These are phyloP conservation scores for Sinocyclocheilus maitianheensis DNA, from an alignment of 2,113 vertebrate genomes.

Conservation along the genomic window DNA sequence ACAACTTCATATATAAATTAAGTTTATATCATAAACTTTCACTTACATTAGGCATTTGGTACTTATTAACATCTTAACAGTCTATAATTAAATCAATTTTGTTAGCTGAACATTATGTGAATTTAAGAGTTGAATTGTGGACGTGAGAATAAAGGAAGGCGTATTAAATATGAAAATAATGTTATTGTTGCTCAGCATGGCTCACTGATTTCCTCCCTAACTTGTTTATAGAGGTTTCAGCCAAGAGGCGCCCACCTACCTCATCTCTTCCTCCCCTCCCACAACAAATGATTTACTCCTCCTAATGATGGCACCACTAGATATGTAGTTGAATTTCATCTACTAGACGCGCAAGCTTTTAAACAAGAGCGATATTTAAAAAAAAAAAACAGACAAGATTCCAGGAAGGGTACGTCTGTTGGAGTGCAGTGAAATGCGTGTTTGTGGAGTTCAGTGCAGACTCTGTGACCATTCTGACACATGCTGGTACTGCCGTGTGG, in stretches of 20 bases:
- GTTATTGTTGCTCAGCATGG: slow-evolving; percentile 33
- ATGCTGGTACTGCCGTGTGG: slow-evolving; percentile 44
- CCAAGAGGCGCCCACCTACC: slow-evolving; percentile 10
- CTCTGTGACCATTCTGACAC: slow-evolving; percentile 51
- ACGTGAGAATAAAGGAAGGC: slow-evolving; percentile 9
- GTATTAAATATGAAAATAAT: slow-evolving; percentile 23
- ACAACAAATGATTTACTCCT: slow-evolving; percentile 34
- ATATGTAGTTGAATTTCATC: background rate
- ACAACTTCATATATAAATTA: background rate
- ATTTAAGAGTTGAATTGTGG: background rate
- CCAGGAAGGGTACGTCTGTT: background rate
- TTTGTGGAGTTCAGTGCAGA: slow-evolving; percentile 27
- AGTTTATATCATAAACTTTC: background rate
- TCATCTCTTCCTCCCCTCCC: slow-evolving; percentile 10
- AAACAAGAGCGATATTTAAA: background rate
- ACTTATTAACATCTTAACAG: background rate
- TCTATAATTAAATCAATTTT: background rate
- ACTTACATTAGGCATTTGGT: background rate
- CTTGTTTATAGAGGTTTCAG: slow-evolving; percentile 44
- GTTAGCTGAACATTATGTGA: background rate
- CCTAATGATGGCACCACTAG: background rate
- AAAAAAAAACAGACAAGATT: background rate
- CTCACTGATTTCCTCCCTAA: slow-evolving; percentile 21
- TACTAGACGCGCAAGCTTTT: background rate
- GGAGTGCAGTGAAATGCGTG: background rate